Evolutionary conservation across 1,140 invertebrate species (phyloP), one percentile per base, ranked within the genome.

Genomic region (Tetramorium parvispinum): DNA sequence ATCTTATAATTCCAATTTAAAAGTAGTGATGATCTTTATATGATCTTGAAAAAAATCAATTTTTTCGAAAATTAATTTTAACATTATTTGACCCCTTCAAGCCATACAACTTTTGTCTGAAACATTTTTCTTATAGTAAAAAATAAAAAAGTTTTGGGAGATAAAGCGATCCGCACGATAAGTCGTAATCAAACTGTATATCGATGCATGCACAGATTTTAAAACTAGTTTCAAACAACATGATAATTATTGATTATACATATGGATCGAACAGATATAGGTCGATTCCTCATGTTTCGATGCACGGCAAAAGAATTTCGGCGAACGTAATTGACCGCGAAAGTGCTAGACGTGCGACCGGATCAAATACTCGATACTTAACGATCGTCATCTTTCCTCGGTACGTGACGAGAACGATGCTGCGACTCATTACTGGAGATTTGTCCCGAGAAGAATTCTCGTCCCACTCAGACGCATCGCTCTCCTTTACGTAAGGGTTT

Each of bases 331-430:
- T 65, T 32, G 76, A 78, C 46, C 59, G 40, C 43, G 21, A n/a
- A 59, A 51, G 37, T n/a, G n/a, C n/a, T 3, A 18, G 18, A 24
- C 10, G 32, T 10, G 10, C 32, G 32, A 40, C 46, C 46, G 40
- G 53, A 81, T 70, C 49, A 18, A 49, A 81, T 57, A n/a, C 7
- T 68, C 57, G 53, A 49, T 78, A 78, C 78, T 83, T 77, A 82
- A 81, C 46, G 76, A 79, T 91, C 76, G 53, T 4, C 70, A 21
- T 61, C 71, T 37, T 71, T 86, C 57, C 63, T 87, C 85, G 85
- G 91, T 87, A 94, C 94, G 94, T 95, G 94, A 95, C 93, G 87
- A 92, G 88, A 89, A 91, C 92, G 87, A 91, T 89, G 86, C 92
- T 94, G 86, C 86, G 65, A 92, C 89, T 95, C 93, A 93, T 95